Evolutionary conservation across 2,797 vertebrate species (phyloP).

Genomic region (Eulemur coronatus): DNA sequence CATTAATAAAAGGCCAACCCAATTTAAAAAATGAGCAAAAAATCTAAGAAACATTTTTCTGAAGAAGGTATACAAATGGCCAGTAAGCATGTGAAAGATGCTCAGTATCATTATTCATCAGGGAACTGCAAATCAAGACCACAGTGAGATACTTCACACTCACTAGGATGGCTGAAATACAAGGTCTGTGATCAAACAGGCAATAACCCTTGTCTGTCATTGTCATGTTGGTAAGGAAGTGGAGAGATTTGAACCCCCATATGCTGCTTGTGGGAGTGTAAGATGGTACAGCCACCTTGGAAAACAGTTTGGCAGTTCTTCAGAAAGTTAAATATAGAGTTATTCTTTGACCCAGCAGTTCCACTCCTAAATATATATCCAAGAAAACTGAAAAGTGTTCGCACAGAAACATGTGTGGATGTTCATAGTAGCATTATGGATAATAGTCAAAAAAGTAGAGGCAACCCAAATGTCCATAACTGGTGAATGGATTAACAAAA

Average conservation of each 20-base stretch:
- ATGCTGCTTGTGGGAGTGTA: neutral
- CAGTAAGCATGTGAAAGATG: neutral
- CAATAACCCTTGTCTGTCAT: neutral
- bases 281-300: neutral
- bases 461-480: neutral
- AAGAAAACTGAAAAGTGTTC: neutral
- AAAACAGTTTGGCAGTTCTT: neutral
- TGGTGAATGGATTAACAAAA: neutral
- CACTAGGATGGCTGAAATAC: neutral
- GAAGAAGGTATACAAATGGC: constrained; percentile 7
- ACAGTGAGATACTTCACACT: neutral
- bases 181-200: neutral
- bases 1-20: neutral
- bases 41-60: neutral
- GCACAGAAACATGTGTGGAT: neutral
- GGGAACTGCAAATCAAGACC: neutral
- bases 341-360: neutral
- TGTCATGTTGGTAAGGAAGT: neutral
- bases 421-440: neutral
- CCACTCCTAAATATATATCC: neutral
- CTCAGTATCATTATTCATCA: neutral
- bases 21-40: neutral
- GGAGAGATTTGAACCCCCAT: neutral
- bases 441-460: neutral
- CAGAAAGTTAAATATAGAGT: neutral